A percentile compares a stretch with the other conserved stretches of the same genome.
These are phyloP conservation scores for Colostygia pectinataria DNA, from an alignment of 2,888 invertebrate species.

Conservation along the genomic window DNA sequence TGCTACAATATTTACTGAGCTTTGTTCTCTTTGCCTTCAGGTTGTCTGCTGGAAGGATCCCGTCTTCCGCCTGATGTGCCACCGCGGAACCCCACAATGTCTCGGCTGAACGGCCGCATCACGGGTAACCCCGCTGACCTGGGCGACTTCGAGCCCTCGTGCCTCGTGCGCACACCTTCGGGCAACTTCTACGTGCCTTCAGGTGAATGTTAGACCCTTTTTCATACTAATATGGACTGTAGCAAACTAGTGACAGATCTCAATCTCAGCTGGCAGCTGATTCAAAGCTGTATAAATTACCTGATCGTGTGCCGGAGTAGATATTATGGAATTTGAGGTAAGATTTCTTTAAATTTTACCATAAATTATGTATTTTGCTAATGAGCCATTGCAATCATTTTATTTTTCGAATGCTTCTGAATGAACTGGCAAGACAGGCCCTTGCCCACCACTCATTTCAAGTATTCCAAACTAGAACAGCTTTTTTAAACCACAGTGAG, in stretches of 20 bases:
- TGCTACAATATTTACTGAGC: background rate
- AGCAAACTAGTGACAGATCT: background rate
- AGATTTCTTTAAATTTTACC: no score
- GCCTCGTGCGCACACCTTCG: constrained; percentile 94
- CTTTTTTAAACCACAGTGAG: no score
- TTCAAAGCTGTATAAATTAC: no score
- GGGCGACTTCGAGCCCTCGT: constrained; percentile 93
- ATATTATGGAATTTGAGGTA: no score
- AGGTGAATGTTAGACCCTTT: constrained; percentile 72
- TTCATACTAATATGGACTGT: constrained; percentile 16
- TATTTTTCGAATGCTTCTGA: no score
- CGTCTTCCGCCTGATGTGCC: constrained; percentile 95
- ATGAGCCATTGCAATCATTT: no score
- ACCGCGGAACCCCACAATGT: constrained; percentile 93
- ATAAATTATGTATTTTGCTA: no score
- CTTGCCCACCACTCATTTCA: no score
- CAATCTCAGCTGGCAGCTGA: background rate
- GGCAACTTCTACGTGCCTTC: constrained; percentile 97
- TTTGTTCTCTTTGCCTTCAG: constrained; percentile 69
- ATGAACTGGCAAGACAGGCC: no score
- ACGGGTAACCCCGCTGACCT: constrained; percentile 91
- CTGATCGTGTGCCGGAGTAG: background rate
- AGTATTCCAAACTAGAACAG: no score
- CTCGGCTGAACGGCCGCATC: constrained; percentile 93
- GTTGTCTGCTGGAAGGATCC: constrained; percentile 93